A percentile compares a stretch with the other conserved stretches of the same genome.
Evolutionary conservation across 2,797 vertebrate species (phyloP).

Genomic region (Scleropages formosus): DNA sequence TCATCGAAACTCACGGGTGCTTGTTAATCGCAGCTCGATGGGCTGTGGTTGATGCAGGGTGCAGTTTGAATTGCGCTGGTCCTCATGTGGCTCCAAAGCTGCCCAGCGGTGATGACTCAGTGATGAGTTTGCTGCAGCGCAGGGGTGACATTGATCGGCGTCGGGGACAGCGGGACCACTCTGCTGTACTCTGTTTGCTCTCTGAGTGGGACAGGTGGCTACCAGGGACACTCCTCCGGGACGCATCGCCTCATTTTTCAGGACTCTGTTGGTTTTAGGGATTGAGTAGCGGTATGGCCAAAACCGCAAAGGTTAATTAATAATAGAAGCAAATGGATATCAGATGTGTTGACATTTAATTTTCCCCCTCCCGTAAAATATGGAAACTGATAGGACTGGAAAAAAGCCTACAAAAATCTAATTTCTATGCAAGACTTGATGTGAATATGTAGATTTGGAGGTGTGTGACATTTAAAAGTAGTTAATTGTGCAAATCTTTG

Average conservation of each 20-base stretch:
- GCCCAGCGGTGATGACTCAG: too few species aligned
- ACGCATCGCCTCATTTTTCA: conserved; percentile 47
- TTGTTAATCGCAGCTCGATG: too few species aligned
- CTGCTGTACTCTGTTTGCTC: not conserved
- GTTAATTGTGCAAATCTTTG: conserved; percentile 81
- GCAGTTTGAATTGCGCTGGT: not conserved
- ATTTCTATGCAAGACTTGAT: conserved; percentile 65
- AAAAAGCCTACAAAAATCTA: conserved; percentile 55
- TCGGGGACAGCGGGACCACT: not conserved
- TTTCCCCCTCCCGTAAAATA: conserved; percentile 49
- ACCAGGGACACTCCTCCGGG: not conserved
- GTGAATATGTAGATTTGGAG: conserved; percentile 70
- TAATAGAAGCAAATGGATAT: conserved; percentile 63
- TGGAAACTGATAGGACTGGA: conserved; percentile 41
- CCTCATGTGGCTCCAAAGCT: too few species aligned
- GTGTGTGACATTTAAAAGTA: conserved; percentile 78
- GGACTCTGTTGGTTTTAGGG: conserved; percentile 64
- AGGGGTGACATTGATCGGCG: too few species aligned
- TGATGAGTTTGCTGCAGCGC: too few species aligned
- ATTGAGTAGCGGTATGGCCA: conserved; percentile 59
- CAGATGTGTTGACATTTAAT: conserved; percentile 72
- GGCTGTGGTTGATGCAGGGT: too few species aligned
- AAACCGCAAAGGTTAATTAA: conserved; percentile 73
- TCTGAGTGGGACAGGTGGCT: too few species aligned
- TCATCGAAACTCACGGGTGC: not conserved